A percentile compares a stretch with the other conserved stretches of the same genome.
phyloP scores from a whole-genome alignment of 2,113 vertebrate genomes.

The Zingel zingel region DNA sequence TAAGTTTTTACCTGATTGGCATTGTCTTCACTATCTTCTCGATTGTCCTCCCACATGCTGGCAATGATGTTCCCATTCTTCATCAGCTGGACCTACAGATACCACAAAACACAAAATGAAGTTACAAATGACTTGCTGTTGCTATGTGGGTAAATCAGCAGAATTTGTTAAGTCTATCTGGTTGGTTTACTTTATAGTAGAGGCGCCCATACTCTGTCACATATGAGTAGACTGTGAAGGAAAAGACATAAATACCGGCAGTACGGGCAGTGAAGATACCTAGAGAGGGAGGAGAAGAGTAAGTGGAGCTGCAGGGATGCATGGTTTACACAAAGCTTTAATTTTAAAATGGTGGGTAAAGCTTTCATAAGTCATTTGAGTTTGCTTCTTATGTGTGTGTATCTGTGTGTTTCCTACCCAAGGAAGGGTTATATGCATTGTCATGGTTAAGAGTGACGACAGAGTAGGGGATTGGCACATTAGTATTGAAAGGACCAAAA shows the following conservation, averaged over 20 bases:
- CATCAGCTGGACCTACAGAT: conserved; percentile 70
- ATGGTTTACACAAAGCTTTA: neutral
- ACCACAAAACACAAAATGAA: neutral
- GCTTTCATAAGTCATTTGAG: neutral
- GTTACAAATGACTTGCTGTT: neutral
- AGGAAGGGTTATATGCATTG: conserved; percentile 72
- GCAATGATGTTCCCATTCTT: conserved; percentile 45
- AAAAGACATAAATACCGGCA: conserved; percentile 76
- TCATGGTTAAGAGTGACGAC: conserved; percentile 70
- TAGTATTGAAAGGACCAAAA: conserved; percentile 81
- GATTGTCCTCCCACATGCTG: conserved; percentile 80
- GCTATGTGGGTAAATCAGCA: neutral
- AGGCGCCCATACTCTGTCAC: conserved; percentile 43
- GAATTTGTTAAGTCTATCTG: neutral
- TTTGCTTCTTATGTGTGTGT: neutral
- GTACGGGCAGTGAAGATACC: conserved; percentile 78
- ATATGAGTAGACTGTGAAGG: conserved; percentile 72
- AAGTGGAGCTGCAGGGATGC: neutral
- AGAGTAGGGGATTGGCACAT: conserved; percentile 74
- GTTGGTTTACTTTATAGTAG: conserved; percentile 70
- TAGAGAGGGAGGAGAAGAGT: conserved; percentile 39
- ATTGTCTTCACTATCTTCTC: conserved; percentile 80
- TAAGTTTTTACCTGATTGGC: conserved; percentile 62
- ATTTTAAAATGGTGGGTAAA: neutral
- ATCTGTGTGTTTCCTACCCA: conserved; percentile 69